Conservation (phyloP, 2,888 invertebrate genomes). For the Stenodema calcarata region DNA sequence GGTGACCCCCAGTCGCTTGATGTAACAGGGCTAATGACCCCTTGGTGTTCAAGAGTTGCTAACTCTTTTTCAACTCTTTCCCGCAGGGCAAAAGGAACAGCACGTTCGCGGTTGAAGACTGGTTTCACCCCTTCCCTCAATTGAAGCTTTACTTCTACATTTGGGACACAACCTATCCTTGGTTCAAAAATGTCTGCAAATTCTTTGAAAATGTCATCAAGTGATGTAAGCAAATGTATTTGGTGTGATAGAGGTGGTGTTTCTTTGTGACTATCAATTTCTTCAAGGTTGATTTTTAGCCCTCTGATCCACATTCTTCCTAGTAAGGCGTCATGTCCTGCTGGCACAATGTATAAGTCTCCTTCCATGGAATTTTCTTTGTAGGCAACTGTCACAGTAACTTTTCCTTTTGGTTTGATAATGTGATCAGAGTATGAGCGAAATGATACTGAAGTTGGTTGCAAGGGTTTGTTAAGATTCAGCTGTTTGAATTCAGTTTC, state of each 20-base stretch:
- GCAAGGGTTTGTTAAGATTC: constrained; percentile 18
- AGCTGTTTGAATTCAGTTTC: constrained; percentile 37
- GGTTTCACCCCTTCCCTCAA: constrained; percentile 28
- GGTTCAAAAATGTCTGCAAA: background rate
- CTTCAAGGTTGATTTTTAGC: constrained; percentile 20
- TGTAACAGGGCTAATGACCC: constrained; percentile 40
- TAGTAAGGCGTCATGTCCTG: constrained; percentile 27
- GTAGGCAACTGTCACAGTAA: constrained; percentile 17
- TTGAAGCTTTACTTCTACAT: too few relatives aligned
- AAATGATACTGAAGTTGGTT: constrained; percentile 1
- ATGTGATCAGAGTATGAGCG: constrained; percentile 20
- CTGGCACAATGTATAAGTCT: constrained; percentile 31
- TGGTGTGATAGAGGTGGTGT: background rate
- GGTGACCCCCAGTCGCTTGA: constrained; percentile 39
- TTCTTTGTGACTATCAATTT: background rate
- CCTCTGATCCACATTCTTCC: constrained; percentile 34
- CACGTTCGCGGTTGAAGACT: constrained; percentile 23
- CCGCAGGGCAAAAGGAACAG: constrained; percentile 50
- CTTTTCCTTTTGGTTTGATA: constrained; percentile 28
- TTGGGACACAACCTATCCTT: too few relatives aligned
- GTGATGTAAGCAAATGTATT: background rate
- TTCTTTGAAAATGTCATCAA: background rate
- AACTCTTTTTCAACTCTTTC: constrained; percentile 47
- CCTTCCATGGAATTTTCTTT: background rate
- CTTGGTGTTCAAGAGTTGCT: too few relatives aligned